Conservation (phyloP, 1,140 invertebrate genomes). For the Leptinotarsa undecemlineata region DNA sequence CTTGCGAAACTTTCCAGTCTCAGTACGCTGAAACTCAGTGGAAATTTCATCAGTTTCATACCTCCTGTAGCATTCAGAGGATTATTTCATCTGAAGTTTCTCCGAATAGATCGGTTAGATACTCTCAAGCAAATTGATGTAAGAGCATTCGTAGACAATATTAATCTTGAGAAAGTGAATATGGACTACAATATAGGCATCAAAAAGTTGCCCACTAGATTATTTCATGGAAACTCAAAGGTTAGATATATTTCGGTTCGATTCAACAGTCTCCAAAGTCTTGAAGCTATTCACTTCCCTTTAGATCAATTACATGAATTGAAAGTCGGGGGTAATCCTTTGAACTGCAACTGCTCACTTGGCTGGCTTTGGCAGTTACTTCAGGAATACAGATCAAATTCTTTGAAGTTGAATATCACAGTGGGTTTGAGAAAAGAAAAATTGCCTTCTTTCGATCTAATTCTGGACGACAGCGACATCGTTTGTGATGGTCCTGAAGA, state of each 20-base stretch:
- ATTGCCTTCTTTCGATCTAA: conserved; percentile 55
- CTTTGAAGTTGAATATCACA: conserved; percentile 46
- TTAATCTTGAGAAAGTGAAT: conserved; percentile 75
- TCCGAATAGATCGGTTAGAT: conserved; percentile 71
- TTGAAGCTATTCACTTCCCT: conserved; percentile 79
- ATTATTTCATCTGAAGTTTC: conserved; percentile 73
- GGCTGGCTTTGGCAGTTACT: conserved; percentile 82
- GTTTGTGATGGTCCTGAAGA: conserved; percentile 61
- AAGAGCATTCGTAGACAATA: conserved; percentile 81
- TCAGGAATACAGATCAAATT: conserved; percentile 57
- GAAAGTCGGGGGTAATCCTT: conserved; percentile 77
- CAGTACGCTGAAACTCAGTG: conserved; percentile 71
- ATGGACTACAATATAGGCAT: conserved; percentile 77
- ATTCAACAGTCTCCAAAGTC: conserved; percentile 70
- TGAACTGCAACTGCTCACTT: conserved; percentile 85
- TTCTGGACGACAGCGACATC: conserved; percentile 57
- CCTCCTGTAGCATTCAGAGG: conserved; percentile 77
- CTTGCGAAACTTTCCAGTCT: conserved; percentile 76
- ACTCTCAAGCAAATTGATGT: conserved; percentile 69
- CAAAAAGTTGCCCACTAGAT: conserved; percentile 67
- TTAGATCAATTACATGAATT: conserved; percentile 72
- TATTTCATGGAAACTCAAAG: conserved; percentile 77
- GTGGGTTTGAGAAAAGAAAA: conserved; percentile 51
- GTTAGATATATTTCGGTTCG: conserved; percentile 72
- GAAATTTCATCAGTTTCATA: conserved; percentile 73